Evolutionary conservation across 2,888 invertebrate genomes (phyloP).

Genomic region (Cyrtodaria siliqua): DNA sequence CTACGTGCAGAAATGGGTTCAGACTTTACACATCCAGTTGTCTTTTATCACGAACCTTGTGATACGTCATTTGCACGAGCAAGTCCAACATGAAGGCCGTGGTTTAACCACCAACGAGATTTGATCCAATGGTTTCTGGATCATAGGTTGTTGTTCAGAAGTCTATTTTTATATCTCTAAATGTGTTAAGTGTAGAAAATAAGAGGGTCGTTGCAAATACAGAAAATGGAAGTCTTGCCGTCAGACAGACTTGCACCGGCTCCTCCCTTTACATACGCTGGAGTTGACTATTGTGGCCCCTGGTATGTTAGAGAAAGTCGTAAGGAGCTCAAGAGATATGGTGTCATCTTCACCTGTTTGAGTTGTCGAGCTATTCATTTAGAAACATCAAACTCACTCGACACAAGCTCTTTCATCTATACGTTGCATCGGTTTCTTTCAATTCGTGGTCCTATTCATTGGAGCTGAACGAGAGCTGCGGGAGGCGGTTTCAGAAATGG

Average conservation of each 20-base stretch:
- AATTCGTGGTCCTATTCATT: constrained; percentile 62
- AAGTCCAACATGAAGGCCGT: constrained; percentile 43
- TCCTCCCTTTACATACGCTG: constrained; percentile 76
- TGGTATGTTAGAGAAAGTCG: constrained; percentile 71
- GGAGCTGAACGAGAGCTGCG: constrained; percentile 54
- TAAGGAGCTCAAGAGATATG: constrained; percentile 75
- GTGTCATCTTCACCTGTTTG: constrained; percentile 80
- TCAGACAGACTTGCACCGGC: constrained; percentile 67
- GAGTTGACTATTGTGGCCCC: constrained; percentile 83
- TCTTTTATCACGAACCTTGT: constrained; percentile 50
- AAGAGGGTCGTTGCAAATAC: constrained; percentile 58
- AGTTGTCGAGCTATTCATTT: constrained; percentile 77
- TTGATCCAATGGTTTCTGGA: constrained; percentile 75
- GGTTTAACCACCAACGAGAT: constrained; percentile 61
- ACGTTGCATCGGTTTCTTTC: constrained; percentile 58
- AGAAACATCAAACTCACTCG: constrained; percentile 62
- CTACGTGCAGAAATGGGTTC: constrained; percentile 16
- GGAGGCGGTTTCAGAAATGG: constrained; percentile 30
- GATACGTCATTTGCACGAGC: constrained; percentile 60
- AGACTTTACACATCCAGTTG: constrained; percentile 38
- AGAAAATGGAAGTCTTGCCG: constrained; percentile 82
- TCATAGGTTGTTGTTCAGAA: constrained; percentile 67
- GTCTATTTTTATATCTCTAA: constrained; percentile 63
- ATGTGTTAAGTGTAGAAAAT: constrained; percentile 77
- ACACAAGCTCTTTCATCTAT: constrained; percentile 67